A percentile compares a stretch with the other conserved stretches of the same genome.
phyloP scores from a whole-genome alignment of 2,113 vertebrate genomes.

The Oenanthe oenanthe region DNA sequence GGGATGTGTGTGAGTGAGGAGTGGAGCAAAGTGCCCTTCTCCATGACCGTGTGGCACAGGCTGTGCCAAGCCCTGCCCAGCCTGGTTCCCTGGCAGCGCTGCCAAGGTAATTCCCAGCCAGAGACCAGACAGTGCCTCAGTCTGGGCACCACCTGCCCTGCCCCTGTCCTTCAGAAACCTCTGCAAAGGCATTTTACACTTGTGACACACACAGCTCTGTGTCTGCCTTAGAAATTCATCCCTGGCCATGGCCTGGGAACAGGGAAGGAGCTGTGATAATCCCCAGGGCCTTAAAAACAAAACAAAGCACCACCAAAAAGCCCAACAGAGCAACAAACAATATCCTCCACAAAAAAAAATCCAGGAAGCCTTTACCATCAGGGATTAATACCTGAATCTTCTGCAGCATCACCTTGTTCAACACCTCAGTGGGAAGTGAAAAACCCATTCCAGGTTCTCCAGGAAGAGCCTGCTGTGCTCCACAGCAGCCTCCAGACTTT shows the following conservation, averaged over 20 bases:
- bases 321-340: background rate
- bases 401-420: background rate
- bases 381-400: background rate
- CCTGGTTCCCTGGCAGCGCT: background rate
- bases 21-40: background rate
- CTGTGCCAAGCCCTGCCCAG: background rate
- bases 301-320: background rate
- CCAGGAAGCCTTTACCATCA: background rate
- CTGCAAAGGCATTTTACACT: background rate
- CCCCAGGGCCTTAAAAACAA: background rate
- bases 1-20: background rate
- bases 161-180: background rate
- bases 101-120: background rate
- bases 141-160: background rate
- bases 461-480: background rate
- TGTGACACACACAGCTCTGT: accelerated
- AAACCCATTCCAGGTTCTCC: background rate
- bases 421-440: background rate
- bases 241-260: background rate
- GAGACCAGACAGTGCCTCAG: accelerated
- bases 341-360: too few relatives aligned
- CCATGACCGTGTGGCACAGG: accelerated
- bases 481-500: background rate
- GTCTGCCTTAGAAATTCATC: accelerated
- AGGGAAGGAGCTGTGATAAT: background rate